Conservation (phyloP, 1,140 invertebrate genomes). For the Euschistus heros region DNA sequence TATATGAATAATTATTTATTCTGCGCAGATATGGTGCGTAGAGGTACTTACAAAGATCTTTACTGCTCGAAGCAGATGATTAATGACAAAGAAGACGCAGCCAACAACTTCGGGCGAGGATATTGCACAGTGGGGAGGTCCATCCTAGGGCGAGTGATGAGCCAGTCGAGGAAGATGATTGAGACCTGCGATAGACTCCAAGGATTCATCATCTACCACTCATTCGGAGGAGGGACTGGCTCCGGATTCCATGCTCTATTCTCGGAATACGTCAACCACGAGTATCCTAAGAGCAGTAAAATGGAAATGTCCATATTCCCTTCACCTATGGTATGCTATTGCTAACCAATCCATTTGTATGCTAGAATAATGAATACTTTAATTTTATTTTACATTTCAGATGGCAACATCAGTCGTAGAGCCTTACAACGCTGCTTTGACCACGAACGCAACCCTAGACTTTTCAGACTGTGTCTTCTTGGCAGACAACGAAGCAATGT, state of each 20-base stretch:
- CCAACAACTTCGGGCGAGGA: no score
- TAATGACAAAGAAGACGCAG: no score
- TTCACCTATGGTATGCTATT: conserved; percentile 48
- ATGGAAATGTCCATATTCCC: conserved; percentile 59
- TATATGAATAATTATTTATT: background rate
- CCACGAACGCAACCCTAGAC: conserved; percentile 50
- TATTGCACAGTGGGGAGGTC: no score
- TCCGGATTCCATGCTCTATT: conserved; percentile 56
- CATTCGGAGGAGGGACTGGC: conserved; percentile 65
- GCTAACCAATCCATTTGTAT: background rate
- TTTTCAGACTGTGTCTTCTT: conserved; percentile 51
- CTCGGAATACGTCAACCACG: conserved; percentile 53
- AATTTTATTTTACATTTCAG: background rate
- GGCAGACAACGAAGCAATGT: conserved; percentile 62
- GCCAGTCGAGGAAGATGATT: no score
- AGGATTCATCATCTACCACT: conserved; percentile 61
- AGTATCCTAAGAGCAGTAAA: conserved; percentile 57
- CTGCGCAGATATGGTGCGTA: no score
- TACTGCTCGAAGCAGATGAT: no score
- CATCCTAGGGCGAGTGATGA: no score
- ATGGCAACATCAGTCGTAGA: conserved; percentile 49
- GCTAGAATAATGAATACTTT: background rate
- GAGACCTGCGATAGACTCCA: conserved; percentile 31
- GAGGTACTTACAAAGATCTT: no score
- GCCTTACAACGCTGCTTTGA: conserved; percentile 53